These are phyloP conservation scores for Ostrea edulis DNA, from an alignment of 1,140 invertebrate species.

Conservation along the genomic window DNA sequence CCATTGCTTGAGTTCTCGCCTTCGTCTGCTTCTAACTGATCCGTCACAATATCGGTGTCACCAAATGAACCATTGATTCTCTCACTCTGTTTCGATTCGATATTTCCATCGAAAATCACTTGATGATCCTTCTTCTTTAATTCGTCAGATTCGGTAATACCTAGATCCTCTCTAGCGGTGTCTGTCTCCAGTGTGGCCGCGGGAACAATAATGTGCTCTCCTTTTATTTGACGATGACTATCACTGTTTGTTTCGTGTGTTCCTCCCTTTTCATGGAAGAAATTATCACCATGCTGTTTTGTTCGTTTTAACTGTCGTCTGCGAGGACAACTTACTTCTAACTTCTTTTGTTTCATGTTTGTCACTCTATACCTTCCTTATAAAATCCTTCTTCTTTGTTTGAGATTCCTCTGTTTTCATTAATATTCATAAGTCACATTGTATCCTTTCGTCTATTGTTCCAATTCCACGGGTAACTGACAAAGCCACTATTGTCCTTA, in stretches of 20 bases:
- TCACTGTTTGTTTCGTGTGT: background rate
- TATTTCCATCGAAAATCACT: background rate
- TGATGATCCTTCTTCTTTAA: background rate
- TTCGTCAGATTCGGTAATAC: background rate
- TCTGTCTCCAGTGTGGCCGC: background rate
- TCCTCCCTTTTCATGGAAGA: background rate
- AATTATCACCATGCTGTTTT: background rate
- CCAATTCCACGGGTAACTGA: background rate
- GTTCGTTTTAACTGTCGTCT: constrained; percentile 21
- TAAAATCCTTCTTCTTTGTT: constrained; percentile 14
- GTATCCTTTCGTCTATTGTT: constrained; percentile 5
- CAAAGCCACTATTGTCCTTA: constrained; percentile 12
- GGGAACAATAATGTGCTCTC: background rate
- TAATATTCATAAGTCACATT: constrained; percentile 32
- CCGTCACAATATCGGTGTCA: background rate
- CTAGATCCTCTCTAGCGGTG: background rate
- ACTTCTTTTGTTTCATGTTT: constrained; percentile 27
- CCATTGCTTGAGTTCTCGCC: background rate
- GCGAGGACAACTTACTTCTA: constrained; percentile 8
- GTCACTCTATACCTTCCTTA: background rate
- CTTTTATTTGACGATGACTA: background rate
- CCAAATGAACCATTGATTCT: background rate
- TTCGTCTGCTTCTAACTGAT: background rate
- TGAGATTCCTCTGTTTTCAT: constrained; percentile 4
- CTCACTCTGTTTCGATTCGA: too few species aligned